These are phyloP conservation scores for Ophioninae sp. DNA, from an alignment of 2,888 invertebrate genomes.

Conservation along the genomic window DNA sequence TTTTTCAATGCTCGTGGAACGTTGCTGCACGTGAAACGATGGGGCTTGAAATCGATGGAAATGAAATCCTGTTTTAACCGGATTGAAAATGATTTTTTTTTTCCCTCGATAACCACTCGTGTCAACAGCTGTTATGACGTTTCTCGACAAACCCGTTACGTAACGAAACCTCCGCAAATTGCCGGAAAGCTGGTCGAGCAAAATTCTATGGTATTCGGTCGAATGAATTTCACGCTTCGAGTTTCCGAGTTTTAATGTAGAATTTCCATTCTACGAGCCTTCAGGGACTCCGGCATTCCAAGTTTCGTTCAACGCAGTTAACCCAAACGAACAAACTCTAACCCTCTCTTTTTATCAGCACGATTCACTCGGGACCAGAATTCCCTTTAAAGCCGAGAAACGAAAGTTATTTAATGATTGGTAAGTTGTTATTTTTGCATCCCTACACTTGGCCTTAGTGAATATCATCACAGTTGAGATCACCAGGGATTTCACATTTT, in stretches of 20 bases:
- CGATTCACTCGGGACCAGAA: background rate
- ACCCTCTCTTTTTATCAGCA: background rate
- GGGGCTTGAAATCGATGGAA: background rate
- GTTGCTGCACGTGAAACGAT: background rate
- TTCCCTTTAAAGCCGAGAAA: background rate
- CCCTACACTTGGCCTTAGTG: background rate
- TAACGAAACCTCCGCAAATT: conserved; percentile 37
- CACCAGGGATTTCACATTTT: background rate
- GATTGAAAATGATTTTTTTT: background rate
- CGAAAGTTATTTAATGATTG: background rate
- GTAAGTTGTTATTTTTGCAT: background rate
- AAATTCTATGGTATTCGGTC: conserved; percentile 24
- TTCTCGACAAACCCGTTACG: conserved; percentile 17
- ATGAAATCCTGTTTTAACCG: background rate
- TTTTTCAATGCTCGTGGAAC: background rate
- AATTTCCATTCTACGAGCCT: conserved; percentile 18
- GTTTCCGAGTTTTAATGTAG: background rate
- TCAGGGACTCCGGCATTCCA: conserved; percentile 1
- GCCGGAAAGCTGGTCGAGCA: conserved; percentile 31
- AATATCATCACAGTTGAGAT: background rate
- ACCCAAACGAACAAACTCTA: background rate
- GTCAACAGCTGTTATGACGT: conserved; percentile 4
- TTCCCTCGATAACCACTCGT: background rate
- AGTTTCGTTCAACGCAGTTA: background rate
- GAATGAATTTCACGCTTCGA: conserved; percentile 24